Percentiles rank a stretch among this genome's conserved stretches.
phyloP scores from a whole-genome alignment of 2,113 vertebrate genomes.

The Paralichthys olivaceus region DNA sequence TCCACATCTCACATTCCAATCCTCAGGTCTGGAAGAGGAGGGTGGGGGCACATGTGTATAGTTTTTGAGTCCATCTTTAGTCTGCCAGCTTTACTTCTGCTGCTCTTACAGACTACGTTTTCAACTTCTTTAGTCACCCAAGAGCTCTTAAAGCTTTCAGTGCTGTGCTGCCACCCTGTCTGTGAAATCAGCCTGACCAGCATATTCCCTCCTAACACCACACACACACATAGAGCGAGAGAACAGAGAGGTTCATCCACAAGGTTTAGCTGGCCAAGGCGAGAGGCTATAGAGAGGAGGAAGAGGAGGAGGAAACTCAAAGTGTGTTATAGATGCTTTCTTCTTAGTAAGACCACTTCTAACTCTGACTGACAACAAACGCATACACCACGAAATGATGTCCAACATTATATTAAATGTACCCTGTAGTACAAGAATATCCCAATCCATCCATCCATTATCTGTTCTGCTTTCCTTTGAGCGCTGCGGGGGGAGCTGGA shows the following conservation, averaged over 20 bases:
- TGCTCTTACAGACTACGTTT: slow-evolving; percentile 28
- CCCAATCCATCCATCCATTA: not conserved
- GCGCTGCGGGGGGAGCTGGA: no score
- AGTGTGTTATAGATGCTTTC: slow-evolving; percentile 47
- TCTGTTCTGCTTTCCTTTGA: no score
- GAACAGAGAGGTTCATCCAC: slow-evolving; percentile 69
- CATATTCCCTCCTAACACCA: slow-evolving; percentile 5
- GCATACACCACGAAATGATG: not conserved
- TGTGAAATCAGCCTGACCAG: slow-evolving; percentile 55
- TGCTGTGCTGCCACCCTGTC: slow-evolving; percentile 37
- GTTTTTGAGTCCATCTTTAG: slow-evolving; percentile 36
- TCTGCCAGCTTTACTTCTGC: slow-evolving; percentile 27
- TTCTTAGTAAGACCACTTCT: slow-evolving; percentile 7
- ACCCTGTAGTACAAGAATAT: not conserved
- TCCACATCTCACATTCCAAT: slow-evolving; percentile 33
- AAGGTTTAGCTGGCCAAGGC: slow-evolving; percentile 70
- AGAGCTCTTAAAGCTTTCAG: slow-evolving; percentile 44
- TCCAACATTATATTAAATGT: not conserved
- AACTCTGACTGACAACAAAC: not conserved
- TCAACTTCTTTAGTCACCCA: slow-evolving; percentile 53
- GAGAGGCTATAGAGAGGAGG: slow-evolving; percentile 15
- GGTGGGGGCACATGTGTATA: not conserved
- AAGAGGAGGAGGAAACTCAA: slow-evolving; percentile 17
- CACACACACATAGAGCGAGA: slow-evolving; percentile 39
- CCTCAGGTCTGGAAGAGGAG: slow-evolving; percentile 31